Evolutionary conservation across 2,797 vertebrate genomes (phyloP).

Genomic region (Sebastes melanostomus): DNA sequence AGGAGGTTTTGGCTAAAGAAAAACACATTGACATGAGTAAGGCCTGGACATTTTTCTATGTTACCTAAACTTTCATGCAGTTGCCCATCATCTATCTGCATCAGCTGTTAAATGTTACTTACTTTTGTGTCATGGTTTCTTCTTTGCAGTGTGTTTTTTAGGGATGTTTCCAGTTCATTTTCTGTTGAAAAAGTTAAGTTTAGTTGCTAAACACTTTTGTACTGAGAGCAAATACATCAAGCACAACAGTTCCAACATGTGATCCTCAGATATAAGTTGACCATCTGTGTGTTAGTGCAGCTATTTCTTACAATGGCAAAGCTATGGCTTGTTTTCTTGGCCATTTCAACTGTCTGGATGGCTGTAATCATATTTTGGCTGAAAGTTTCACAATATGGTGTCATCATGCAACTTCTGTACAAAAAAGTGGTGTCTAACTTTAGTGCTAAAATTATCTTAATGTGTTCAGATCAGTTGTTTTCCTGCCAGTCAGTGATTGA

Average conservation of each 20-base stretch:
- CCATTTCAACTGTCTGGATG: constrained; percentile 7
- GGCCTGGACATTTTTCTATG: constrained; percentile 40
- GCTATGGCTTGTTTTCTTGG: not conserved
- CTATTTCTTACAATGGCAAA: constrained; percentile 15
- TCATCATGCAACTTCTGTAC: not conserved
- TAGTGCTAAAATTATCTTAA: not conserved
- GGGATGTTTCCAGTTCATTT: not conserved
- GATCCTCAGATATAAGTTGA: constrained; percentile 2
- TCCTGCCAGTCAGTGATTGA: not conserved
- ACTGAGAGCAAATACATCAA: not conserved
- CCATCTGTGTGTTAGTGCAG: constrained; percentile 35
- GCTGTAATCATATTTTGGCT: constrained; percentile 20
- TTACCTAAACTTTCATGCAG: not conserved
- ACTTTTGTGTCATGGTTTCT: too few species aligned
- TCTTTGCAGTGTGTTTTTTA: not conserved
- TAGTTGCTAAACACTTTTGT: not conserved
- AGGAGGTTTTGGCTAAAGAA: not conserved
- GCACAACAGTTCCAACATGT: constrained; percentile 6
- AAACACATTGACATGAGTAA: constrained; percentile 34
- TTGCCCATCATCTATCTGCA: not conserved
- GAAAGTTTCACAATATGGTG: constrained; percentile 28
- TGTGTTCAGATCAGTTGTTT: not conserved
- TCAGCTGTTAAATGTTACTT: too few species aligned
- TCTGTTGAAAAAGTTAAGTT: not conserved
- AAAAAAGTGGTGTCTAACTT: not conserved